Conservation (phyloP, 2,113 vertebrate genomes). For the Apistogramma diplotaenia region DNA sequence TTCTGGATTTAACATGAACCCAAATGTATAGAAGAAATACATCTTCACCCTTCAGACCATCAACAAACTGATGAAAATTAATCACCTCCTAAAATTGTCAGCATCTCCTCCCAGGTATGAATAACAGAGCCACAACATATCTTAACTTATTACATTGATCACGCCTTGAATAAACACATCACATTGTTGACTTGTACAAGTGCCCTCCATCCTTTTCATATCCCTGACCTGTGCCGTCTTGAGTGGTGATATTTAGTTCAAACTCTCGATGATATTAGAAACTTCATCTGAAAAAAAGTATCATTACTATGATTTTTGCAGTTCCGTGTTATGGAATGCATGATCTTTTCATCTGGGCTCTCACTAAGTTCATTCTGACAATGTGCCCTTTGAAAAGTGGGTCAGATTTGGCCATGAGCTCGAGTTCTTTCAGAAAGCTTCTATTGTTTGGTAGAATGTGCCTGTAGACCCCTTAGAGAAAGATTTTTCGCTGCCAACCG, state of each 20-base stretch:
- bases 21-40: too few relatives aligned
- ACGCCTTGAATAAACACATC: neutral
- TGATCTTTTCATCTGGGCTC: neutral
- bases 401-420: slow-evolving; percentile 38
- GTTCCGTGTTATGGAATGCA: neutral
- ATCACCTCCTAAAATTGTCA: neutral
- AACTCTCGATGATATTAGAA: neutral
- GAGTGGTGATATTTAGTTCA: neutral
- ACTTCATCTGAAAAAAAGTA: neutral
- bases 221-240: neutral
- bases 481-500: slow-evolving; percentile 8
- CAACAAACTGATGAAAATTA: neutral
- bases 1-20: too few relatives aligned
- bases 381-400: slow-evolving; percentile 40
- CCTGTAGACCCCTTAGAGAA: slow-evolving; percentile 3
- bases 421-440: slow-evolving; percentile 13
- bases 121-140: neutral
- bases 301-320: neutral
- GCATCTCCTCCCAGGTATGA: neutral
- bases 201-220: neutral
- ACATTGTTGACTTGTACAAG: neutral
- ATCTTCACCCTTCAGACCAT: neutral
- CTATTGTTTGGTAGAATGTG: slow-evolving; percentile 22
- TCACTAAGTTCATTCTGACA: slow-evolving; percentile 2
- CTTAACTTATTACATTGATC: neutral